Evolutionary conservation across 2,113 vertebrate species (phyloP).

Genomic region (Ciconia stormi): DNA sequence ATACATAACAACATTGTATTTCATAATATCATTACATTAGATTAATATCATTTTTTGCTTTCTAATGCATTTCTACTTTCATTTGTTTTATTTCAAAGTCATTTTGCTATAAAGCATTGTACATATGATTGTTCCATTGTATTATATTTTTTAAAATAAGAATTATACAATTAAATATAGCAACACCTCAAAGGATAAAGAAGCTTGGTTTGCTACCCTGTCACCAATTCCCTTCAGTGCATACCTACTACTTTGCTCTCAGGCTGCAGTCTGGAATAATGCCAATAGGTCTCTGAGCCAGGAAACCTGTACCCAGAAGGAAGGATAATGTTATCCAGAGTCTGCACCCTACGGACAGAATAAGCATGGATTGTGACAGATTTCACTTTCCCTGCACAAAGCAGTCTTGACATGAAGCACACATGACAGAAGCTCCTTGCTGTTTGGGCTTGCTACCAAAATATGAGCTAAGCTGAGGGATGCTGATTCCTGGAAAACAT

Average conservation of each 20-base stretch:
- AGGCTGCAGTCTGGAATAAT: background rate
- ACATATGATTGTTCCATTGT: background rate
- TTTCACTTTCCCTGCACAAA: constrained; percentile 4
- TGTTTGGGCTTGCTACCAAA: constrained; percentile 2
- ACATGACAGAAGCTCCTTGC: background rate
- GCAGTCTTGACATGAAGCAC: background rate
- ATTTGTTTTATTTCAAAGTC: background rate
- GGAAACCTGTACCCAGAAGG: background rate
- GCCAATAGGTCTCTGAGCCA: background rate
- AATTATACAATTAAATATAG: background rate
- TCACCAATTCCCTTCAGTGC: background rate
- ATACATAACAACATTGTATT: background rate
- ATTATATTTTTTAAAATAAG: background rate
- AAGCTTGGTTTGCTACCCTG: background rate
- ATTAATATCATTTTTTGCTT: background rate
- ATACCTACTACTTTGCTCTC: background rate
- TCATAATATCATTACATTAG: background rate
- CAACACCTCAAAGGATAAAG: background rate
- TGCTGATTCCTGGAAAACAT: background rate
- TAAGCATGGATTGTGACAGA: background rate
- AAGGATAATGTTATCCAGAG: background rate
- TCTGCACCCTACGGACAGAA: background rate
- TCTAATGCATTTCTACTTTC: background rate
- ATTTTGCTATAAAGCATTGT: background rate
- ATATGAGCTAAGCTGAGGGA: background rate